Evolutionary conservation across 2,797 vertebrate genomes (phyloP).

Genomic region (Scyliorhinus canicula): DNA sequence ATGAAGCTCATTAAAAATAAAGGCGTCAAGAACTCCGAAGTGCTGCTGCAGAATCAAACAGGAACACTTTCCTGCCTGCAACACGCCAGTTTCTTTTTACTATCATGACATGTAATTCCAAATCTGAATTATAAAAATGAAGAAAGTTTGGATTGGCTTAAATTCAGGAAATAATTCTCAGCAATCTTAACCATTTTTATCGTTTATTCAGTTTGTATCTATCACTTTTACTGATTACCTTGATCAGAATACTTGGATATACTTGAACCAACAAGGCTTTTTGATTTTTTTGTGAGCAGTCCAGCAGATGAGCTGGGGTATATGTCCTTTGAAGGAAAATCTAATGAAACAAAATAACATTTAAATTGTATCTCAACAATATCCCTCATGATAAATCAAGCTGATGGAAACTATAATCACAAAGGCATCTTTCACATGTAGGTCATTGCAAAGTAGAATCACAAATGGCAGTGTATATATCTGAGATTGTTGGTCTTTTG

Average conservation of each 20-base stretch:
- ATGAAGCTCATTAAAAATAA: not conserved
- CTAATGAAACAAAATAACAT: not conserved
- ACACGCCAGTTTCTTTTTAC: not conserved
- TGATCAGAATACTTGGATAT: not conserved
- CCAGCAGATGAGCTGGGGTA: too few species aligned
- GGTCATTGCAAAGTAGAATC: not conserved
- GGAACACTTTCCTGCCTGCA: not conserved
- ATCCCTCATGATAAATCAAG: not conserved
- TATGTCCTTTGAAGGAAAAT: too few species aligned
- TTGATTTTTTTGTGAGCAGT: not conserved
- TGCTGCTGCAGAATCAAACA: not conserved
- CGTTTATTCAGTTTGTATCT: not conserved
- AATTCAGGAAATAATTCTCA: not conserved
- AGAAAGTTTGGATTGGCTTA: not conserved
- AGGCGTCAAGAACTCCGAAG: not conserved
- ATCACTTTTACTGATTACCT: not conserved
- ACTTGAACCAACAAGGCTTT: rapidly evolving
- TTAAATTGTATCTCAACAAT: not conserved
- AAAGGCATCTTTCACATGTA: not conserved
- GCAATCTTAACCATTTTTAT: not conserved
- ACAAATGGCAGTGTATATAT: not conserved
- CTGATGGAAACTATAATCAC: not conserved
- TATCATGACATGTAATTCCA: not conserved
- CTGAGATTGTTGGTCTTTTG: not conserved
- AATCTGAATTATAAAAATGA: not conserved